A percentile compares a stretch with the other conserved stretches of the same genome.
phyloP scores from a whole-genome alignment of 2,113 vertebrate genomes.

The Melanotaenia duboulayi region DNA sequence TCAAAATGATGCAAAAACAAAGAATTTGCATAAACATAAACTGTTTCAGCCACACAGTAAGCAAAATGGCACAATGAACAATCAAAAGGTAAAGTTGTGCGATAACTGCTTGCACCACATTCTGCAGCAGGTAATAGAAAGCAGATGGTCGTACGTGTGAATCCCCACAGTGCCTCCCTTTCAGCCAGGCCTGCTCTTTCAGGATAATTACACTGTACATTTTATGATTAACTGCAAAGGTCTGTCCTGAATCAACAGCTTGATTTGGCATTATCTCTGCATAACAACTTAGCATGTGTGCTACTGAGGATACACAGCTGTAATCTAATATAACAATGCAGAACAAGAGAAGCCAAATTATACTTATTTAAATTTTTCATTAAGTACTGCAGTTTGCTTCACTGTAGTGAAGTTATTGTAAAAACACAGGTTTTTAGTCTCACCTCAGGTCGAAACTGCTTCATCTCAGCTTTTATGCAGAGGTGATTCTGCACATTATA shows the following conservation, averaged over 20 bases:
- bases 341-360: constrained; percentile 32
- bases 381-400: constrained; percentile 8
- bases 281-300: not conserved
- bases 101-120: not conserved
- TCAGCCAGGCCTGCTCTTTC: constrained; percentile 55
- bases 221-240: constrained; percentile 60
- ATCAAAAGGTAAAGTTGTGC: not conserved
- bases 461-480: constrained; percentile 9
- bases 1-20: not conserved
- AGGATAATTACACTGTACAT: constrained; percentile 73
- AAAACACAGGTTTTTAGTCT: constrained; percentile 10
- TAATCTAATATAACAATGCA: constrained; percentile 9
- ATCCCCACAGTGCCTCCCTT: constrained; percentile 37
- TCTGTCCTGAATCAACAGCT: constrained; percentile 36
- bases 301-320: constrained; percentile 16
- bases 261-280: constrained; percentile 38
- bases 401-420: constrained; percentile 20
- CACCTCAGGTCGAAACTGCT: not conserved
- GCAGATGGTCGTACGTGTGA: constrained; percentile 21
- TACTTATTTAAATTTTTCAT: constrained; percentile 21
- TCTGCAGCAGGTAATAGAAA: constrained; percentile 25
- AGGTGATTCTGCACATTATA: not conserved
- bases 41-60: not conserved
- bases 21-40: not conserved
- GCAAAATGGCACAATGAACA: not conserved